phyloP scores from a whole-genome alignment of 2,888 invertebrate genomes.

The Cantharis rustica region DNA sequence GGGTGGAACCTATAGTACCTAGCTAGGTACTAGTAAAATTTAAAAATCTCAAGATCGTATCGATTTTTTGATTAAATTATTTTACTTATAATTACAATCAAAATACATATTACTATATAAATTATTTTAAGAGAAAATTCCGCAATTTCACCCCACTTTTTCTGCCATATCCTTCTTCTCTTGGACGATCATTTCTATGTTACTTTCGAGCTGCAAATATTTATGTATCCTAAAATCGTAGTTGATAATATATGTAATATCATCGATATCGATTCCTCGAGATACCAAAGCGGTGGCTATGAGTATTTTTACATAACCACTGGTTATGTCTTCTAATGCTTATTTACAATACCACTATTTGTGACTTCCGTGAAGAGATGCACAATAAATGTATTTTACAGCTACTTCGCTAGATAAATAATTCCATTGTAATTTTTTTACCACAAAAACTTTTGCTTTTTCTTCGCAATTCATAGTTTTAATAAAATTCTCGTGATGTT shows the following conservation, averaged over 20 bases:
- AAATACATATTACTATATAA: too few species aligned
- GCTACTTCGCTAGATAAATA: conserved; percentile 81
- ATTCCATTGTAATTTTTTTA: conserved; percentile 81
- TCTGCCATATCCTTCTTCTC: too few species aligned
- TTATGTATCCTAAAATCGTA: too few species aligned
- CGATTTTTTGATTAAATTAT: too few species aligned
- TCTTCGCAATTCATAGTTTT: conserved; percentile 71
- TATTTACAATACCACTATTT: conserved; percentile 77
- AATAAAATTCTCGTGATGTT: conserved; percentile 61
- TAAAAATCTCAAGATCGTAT: too few species aligned
- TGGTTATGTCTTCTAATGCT: conserved; percentile 82
- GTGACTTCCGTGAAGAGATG: conserved; percentile 88
- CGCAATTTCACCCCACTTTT: too few species aligned
- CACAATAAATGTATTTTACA: conserved; percentile 69
- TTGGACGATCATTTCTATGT: too few species aligned
- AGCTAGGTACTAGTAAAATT: too few species aligned
- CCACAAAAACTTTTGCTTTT: conserved; percentile 89
- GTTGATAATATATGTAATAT: conserved; percentile 82
- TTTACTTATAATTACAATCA: too few species aligned
- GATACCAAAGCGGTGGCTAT: conserved; percentile 96
- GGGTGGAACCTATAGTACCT: too few species aligned
- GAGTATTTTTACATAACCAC: conserved; percentile 78
- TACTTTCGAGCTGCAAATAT: too few species aligned
- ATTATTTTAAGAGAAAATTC: too few species aligned
- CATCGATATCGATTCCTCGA: conserved; percentile 89